Percentiles rank a stretch among this genome's conserved stretches.
Conservation (phyloP, 1,140 invertebrate genomes). For the Lordiphosa stackelbergi region DNA sequence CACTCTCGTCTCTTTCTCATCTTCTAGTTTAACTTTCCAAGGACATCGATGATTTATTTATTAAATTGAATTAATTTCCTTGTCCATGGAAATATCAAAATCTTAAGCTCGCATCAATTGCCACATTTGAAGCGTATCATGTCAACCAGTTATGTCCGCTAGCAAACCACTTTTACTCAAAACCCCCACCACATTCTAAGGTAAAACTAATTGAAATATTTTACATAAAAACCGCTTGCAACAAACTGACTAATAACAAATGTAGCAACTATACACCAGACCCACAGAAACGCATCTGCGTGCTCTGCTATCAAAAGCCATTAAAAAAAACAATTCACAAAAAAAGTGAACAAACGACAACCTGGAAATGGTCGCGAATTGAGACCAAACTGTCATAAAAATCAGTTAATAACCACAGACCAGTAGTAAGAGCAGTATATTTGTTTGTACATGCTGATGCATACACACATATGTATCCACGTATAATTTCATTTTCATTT, state of each 20-base stretch:
- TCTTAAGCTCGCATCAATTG: neutral
- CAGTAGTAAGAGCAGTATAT: slow-evolving; percentile 12
- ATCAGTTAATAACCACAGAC: slow-evolving; percentile 59
- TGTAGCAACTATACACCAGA: neutral
- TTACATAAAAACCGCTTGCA: slow-evolving; percentile 22
- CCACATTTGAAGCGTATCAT: neutral
- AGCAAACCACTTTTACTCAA: slow-evolving; percentile 24
- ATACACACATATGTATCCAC: slow-evolving; percentile 15
- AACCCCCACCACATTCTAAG: slow-evolving; percentile 13
- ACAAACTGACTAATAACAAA: slow-evolving; percentile 1
- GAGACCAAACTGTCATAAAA: slow-evolving; percentile 67
- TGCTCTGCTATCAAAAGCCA: slow-evolving; percentile 21
- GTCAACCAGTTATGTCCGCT: neutral
- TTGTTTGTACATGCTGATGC: slow-evolving; percentile 5
- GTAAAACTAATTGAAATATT: slow-evolving; percentile 9
- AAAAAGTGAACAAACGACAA: slow-evolving; percentile 31
- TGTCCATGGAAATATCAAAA: too few relatives aligned
- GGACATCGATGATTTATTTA: too few relatives aligned
- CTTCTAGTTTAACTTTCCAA: too few relatives aligned
- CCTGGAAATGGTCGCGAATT: slow-evolving; percentile 61
- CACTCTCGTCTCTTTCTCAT: too few relatives aligned
- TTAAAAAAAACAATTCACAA: slow-evolving; percentile 15
- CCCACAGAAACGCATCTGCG: slow-evolving; percentile 29
- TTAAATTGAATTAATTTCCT: too few relatives aligned
- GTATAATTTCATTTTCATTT: slow-evolving; percentile 60